Base-by-base conservation (phyloP, 2,888 invertebrate species). In the Agrochola macilenta region DNA sequence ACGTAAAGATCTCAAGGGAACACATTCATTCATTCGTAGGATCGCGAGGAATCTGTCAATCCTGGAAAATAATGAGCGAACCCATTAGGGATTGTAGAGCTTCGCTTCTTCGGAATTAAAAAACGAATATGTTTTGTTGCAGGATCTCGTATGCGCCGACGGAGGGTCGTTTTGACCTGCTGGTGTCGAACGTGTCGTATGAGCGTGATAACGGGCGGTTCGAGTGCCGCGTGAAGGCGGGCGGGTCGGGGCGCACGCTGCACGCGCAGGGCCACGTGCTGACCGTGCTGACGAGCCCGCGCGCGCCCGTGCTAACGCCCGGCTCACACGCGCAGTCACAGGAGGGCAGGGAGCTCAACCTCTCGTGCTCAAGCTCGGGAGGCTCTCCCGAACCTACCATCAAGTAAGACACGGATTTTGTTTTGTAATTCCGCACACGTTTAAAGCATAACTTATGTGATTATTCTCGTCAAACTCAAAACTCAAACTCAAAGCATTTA, bases 321-420 rank as follows among this genome's bases (percentile, higher is more conserved):
- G 98, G 98, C 58, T 97, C 97, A 7, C 97, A 98, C 82, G 98
- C 98, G 35, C 97, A 98, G 58, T 98, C 98, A 61, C 98, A 98
- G 65, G 99, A 99, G 93, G 98, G 98, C 57, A 97, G 98, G 85
- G 97, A 97, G 78, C 97, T 98, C 87, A 98, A 98, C 89, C 96
- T 99, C 66, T 97, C 98, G 12, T 99, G 98, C 94, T 98, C 98
- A 88, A 99, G 98, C 90, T 97, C 97, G 68, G 99, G 99, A 0
- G 99, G 99, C 26, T 99, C 99, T 65, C 99, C 99, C 0, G 99
- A 99, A 95, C 99, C 99, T 9, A 97, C 97, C 89, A 98, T 99
- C 94, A 98, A 97, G 97, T 98, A 94, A 97, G 95, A 58, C 23
- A 30, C 14, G 23, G 20, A 39, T 54, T 61, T 52, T 39, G 49